phyloP scores from a whole-genome alignment of 2,113 vertebrate genomes.

The Panthera uncia region DNA sequence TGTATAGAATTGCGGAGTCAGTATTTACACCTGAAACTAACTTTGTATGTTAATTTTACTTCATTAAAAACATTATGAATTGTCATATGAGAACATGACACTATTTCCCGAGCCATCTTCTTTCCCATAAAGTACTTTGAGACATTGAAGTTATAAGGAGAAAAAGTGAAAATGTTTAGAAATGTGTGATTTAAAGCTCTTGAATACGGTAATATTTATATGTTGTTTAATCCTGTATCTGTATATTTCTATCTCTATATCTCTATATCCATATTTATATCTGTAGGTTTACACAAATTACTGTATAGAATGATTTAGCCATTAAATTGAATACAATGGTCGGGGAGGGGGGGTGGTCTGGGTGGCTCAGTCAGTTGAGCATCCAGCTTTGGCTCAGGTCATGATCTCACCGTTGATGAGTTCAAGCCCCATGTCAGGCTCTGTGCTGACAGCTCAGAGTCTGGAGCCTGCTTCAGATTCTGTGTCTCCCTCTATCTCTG shows the following conservation, averaged over 20 bases:
- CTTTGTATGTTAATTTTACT: too few species aligned
- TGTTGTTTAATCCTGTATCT: neutral
- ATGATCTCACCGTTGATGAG: too few species aligned
- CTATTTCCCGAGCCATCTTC: neutral
- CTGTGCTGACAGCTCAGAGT: too few species aligned
- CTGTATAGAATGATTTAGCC: neutral
- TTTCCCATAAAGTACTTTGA: neutral
- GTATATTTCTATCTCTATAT: too few species aligned
- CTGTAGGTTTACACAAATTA: neutral
- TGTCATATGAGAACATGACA: neutral
- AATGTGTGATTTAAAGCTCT: neutral
- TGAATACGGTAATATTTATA: neutral
- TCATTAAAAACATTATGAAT: neutral
- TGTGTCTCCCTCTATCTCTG: too few species aligned
- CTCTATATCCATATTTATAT: too few species aligned
- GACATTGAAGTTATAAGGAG: neutral
- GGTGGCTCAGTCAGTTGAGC: too few species aligned
- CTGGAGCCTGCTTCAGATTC: too few species aligned
- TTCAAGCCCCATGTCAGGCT: too few species aligned
- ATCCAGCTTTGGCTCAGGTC: too few species aligned
- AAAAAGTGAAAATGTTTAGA: neutral
- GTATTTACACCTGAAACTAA: too few species aligned
- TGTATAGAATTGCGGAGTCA: too few species aligned
- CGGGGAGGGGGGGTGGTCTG: rapidly evolving
- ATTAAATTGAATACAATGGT: neutral